These are phyloP conservation scores for Dendrolimus punctatus DNA, from an alignment of 1,140 invertebrate genomes.

Conservation along the genomic window DNA sequence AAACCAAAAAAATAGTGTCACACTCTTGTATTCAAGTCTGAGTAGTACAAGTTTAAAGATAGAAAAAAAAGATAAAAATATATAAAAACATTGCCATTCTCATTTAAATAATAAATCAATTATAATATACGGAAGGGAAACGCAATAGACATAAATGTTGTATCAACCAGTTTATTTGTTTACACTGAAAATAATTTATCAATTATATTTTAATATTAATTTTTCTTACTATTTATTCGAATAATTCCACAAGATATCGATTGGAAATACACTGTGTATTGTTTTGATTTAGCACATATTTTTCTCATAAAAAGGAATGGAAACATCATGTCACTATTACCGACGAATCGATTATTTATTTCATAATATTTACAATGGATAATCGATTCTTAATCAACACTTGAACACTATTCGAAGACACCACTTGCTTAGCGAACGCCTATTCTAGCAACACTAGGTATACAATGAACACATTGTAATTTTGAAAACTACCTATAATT, in stretches of 20 bases:
- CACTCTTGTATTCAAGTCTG: slow-evolving; percentile 12
- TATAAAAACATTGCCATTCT: not conserved
- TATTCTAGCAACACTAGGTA: slow-evolving; percentile 62
- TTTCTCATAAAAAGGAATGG: slow-evolving; percentile 18
- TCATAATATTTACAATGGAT: slow-evolving; percentile 35
- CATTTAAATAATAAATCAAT: slow-evolving; percentile 2
- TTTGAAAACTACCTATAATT: slow-evolving; percentile 20
- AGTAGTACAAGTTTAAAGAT: slow-evolving; percentile 11
- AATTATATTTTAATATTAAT: slow-evolving; percentile 8
- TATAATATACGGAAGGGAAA: slow-evolving; percentile 4
- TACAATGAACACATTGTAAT: slow-evolving; percentile 64
- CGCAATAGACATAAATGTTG: slow-evolving; percentile 12
- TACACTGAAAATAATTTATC: slow-evolving; percentile 20
- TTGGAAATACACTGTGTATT: slow-evolving; percentile 8
- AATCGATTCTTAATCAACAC: slow-evolving; percentile 28
- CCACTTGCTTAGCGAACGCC: slow-evolving; percentile 30
- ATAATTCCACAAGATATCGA: slow-evolving; percentile 5
- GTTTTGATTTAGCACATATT: slow-evolving; percentile 5
- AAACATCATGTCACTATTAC: slow-evolving; percentile 11
- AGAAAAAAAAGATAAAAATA: slow-evolving; percentile 5
- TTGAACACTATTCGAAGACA: slow-evolving; percentile 46
- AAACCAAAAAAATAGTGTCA: slow-evolving; percentile 13
- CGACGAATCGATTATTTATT: slow-evolving; percentile 22
- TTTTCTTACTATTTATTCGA: slow-evolving; percentile 7
- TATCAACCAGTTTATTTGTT: slow-evolving; percentile 19